Conservation (phyloP, 2,888 invertebrate species). For the Dynastes maya region DNA sequence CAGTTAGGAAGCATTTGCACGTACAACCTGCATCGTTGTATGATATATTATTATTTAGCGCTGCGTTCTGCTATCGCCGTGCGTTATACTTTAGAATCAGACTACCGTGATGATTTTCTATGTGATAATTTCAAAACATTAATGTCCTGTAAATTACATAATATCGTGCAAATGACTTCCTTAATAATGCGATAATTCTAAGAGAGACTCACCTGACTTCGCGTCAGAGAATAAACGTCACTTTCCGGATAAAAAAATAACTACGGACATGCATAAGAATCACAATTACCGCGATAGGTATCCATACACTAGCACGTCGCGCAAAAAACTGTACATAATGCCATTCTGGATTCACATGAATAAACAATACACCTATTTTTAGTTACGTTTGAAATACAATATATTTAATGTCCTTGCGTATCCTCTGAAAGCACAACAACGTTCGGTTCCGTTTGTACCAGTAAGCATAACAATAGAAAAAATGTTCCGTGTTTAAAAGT, state of each 20-base stretch:
- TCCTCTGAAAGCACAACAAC: slow-evolving; percentile 28
- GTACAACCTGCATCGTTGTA: slow-evolving; percentile 18
- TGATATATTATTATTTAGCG: slow-evolving; percentile 35
- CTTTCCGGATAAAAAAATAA: slow-evolving; percentile 11
- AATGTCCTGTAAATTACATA: slow-evolving; percentile 33
- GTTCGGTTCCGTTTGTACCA: slow-evolving; percentile 25
- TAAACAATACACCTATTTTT: slow-evolving; percentile 43
- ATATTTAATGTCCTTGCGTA: slow-evolving; percentile 42
- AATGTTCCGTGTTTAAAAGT: slow-evolving; percentile 27
- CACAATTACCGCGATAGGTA: slow-evolving; percentile 19
- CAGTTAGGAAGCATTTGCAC: slow-evolving; percentile 34
- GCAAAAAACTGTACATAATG: slow-evolving; percentile 44
- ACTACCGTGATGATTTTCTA: slow-evolving; percentile 18
- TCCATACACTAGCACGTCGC: slow-evolving; percentile 30
- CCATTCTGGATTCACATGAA: slow-evolving; percentile 45
- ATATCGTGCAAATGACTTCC: slow-evolving; percentile 34
- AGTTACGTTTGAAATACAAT: slow-evolving; percentile 42
- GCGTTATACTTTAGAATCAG: slow-evolving; percentile 8
- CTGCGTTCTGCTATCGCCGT: slow-evolving; percentile 21
- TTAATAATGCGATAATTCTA: slow-evolving; percentile 12
- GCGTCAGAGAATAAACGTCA: slow-evolving; percentile 16
- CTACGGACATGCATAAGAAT: slow-evolving; percentile 1
- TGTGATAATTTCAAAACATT: slow-evolving; percentile 29
- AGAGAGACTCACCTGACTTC: slow-evolving; percentile 30
- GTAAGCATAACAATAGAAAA: slow-evolving; percentile 28